phyloP scores from a whole-genome alignment of 2,797 vertebrate genomes.

The Nannoperca obscura region DNA sequence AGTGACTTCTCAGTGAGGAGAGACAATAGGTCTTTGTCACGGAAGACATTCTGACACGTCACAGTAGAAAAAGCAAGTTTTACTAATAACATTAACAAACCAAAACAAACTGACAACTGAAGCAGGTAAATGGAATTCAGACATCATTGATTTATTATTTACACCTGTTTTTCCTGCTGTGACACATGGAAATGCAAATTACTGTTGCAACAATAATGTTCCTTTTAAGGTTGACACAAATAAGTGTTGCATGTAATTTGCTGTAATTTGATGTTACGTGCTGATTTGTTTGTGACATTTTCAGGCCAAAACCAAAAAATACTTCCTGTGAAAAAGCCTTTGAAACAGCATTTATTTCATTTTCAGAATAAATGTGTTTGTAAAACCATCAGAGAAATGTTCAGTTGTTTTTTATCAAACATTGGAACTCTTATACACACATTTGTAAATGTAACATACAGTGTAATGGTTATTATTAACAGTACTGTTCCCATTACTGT shows the following conservation, averaged over 20 bases:
- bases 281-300: neutral
- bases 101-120: neutral
- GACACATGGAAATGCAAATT: neutral
- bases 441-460: no score
- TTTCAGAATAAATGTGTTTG: no score
- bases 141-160: neutral
- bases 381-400: no score
- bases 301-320: neutral
- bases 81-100: neutral
- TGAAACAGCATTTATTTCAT: neutral
- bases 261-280: neutral
- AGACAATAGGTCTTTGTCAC: neutral
- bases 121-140: neutral
- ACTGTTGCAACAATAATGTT: neutral
- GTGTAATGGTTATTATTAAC: no score
- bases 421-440: no score
- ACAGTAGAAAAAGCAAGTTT: neutral
- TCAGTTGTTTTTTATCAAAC: no score
- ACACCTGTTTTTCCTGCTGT: neutral
- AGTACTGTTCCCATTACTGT: neutral
- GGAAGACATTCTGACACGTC: neutral
- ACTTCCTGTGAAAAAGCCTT: neutral
- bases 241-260: neutral
- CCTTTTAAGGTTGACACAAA: neutral
- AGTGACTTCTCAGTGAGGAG: neutral